Evolutionary conservation across 1,140 invertebrate genomes (phyloP).

Genomic region (Achatina immaculata): DNA sequence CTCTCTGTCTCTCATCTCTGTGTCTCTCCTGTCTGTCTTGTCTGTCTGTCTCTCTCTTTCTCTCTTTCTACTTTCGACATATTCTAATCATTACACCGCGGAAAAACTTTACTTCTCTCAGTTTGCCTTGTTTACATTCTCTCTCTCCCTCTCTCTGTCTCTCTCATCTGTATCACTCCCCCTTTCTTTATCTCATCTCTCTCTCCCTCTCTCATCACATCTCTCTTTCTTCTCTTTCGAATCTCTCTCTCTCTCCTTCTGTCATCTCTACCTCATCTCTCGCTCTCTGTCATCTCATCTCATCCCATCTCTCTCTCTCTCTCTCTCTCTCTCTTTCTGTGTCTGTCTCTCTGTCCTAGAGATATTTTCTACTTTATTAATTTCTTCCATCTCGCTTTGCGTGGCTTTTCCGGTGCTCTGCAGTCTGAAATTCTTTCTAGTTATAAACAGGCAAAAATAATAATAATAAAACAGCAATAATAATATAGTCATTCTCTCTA

Average conservation of each 20-base stretch:
- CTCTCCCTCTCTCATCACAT: not conserved
- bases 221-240: too few species aligned
- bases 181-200: not conserved
- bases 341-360: conserved; percentile 4
- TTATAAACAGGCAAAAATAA: too few species aligned
- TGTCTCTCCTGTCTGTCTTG: not conserved
- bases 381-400: too few species aligned
- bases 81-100: too few species aligned
- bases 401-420: too few species aligned
- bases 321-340: not conserved
- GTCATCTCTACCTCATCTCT: not conserved
- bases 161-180: not conserved
- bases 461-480: too few species aligned
- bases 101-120: not conserved
- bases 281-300: not conserved
- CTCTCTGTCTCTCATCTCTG: not conserved
- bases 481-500: too few species aligned
- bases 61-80: not conserved
- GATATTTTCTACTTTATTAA: too few species aligned
- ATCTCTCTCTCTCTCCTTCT: too few species aligned
- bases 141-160: not conserved
- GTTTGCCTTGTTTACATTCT: not conserved
- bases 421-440: too few species aligned
- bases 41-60: not conserved
- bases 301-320: not conserved